Evolutionary conservation across 2,888 invertebrate genomes (phyloP).

Genomic region (Dryomyza anilis): DNA sequence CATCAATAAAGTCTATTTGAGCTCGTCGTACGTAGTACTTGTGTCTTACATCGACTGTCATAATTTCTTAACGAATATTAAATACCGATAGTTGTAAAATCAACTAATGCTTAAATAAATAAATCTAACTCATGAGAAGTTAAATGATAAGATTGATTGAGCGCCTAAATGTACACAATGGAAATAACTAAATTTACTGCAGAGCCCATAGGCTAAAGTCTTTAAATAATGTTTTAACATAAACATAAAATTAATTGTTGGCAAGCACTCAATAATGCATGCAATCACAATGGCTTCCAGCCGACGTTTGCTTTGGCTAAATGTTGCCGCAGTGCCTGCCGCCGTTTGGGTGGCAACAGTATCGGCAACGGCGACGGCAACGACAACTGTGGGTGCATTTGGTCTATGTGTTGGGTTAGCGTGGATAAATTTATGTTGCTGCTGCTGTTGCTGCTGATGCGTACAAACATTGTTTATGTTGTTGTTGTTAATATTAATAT

Average conservation of each 20-base stretch:
- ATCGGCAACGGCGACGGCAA: not conserved
- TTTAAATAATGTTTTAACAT: conserved; percentile 31
- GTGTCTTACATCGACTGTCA: conserved; percentile 35
- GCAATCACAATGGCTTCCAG: conserved; percentile 22
- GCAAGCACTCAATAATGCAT: conserved; percentile 35
- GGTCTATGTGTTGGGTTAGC: not conserved
- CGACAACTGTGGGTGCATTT: conserved; percentile 6
- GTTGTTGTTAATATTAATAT: not conserved
- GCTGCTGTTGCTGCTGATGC: conserved; percentile 37
- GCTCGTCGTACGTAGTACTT: conserved; percentile 36
- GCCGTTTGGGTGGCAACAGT: not conserved
- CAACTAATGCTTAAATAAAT: conserved; percentile 45
- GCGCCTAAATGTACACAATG: conserved; percentile 1
- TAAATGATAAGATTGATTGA: conserved; percentile 31
- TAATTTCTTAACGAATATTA: conserved; percentile 39
- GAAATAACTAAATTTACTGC: conserved; percentile 5
- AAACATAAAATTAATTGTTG: conserved; percentile 5
- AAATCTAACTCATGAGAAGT: conserved; percentile 51
- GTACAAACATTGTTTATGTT: conserved; percentile 21
- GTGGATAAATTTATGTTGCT: not conserved
- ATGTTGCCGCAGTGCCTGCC: not conserved
- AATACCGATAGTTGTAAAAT: conserved; percentile 42
- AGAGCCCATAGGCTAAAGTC: conserved; percentile 41
- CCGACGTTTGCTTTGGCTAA: conserved; percentile 14
- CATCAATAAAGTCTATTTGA: conserved; percentile 53